Evolutionary conservation across 2,888 invertebrate genomes (phyloP).

Genomic region (Helleia helle): DNA sequence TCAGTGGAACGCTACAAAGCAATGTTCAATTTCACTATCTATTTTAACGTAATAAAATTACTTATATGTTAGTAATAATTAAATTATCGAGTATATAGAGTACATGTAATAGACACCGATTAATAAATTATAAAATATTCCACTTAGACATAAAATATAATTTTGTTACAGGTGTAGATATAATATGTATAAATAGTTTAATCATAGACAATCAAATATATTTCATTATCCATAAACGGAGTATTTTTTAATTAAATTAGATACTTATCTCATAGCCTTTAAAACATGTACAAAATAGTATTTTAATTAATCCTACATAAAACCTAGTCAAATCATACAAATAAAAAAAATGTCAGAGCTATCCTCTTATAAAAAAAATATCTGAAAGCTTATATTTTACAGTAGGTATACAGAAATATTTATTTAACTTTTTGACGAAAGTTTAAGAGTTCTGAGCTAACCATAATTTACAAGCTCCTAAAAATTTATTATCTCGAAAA

Average conservation of each 20-base stretch:
- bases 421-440: too few relatives aligned
- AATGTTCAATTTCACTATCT: neutral
- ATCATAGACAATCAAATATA: neutral
- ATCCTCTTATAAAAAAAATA: too few relatives aligned
- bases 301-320: constrained; percentile 6
- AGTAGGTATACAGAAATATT: neutral
- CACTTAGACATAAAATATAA: neutral
- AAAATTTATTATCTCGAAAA: neutral
- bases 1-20: neutral
- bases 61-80: neutral
- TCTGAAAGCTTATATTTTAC: neutral
- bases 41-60: neutral
- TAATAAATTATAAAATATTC: neutral
- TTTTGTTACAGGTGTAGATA: neutral
- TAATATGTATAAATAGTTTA: neutral
- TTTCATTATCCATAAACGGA: neutral
- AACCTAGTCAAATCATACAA: too few relatives aligned
- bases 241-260: neutral
- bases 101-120: constrained; percentile 4
- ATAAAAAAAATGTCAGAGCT: too few relatives aligned
- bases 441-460: too few relatives aligned
- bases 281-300: constrained; percentile 11
- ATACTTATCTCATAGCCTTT: neutral
- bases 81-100: neutral
- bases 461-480: too few relatives aligned